These are phyloP conservation scores for Plecotus auritus DNA, from an alignment of 2,113 vertebrate species.

Conservation along the genomic window DNA sequence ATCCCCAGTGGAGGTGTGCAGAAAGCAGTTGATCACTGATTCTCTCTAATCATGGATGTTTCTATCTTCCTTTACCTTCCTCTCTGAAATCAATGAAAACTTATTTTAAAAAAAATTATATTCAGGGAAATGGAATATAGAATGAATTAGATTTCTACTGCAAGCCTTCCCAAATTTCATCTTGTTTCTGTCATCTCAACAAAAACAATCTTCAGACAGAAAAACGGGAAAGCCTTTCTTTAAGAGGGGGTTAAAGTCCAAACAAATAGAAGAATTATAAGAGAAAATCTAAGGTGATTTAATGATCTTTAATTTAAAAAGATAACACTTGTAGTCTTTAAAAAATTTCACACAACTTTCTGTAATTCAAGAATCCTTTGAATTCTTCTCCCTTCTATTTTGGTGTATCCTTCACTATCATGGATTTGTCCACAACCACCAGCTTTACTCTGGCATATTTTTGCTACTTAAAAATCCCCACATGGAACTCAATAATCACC, in stretches of 20 bases:
- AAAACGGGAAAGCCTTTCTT: background rate
- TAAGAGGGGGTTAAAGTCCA: background rate
- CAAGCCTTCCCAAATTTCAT: background rate
- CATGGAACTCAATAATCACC: background rate
- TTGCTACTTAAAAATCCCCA: background rate
- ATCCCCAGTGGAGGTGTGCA: too few species aligned
- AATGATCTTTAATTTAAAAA: background rate
- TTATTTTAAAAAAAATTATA: background rate
- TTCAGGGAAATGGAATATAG: background rate
- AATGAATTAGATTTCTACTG: background rate
- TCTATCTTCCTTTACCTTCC: too few species aligned
- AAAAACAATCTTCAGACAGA: background rate
- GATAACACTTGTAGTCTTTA: background rate
- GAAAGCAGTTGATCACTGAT: too few species aligned
- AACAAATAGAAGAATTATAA: background rate
- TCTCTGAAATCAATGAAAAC: too few species aligned
- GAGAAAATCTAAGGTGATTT: background rate
- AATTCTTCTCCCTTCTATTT: background rate
- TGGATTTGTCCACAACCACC: background rate
- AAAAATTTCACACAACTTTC: background rate
- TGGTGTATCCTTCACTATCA: background rate
- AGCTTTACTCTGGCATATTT: background rate
- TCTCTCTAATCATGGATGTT: too few species aligned
- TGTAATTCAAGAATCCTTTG: background rate
- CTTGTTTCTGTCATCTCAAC: background rate